phyloP scores from a whole-genome alignment of 92 coral and sea anemone species.

The Phenganax stokvisi region DNA sequence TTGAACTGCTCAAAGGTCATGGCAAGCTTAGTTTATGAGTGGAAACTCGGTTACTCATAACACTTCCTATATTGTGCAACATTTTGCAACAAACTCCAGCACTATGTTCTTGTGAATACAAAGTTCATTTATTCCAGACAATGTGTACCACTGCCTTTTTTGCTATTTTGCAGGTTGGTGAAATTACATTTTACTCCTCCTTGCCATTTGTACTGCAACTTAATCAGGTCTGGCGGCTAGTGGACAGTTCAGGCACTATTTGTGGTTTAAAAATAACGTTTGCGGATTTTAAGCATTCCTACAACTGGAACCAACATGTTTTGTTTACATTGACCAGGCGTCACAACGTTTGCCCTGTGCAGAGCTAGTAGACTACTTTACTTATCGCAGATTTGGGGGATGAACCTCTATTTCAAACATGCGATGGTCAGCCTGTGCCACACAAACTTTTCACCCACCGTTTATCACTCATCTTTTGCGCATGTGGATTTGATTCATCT shows the following conservation, averaged over 20 bases:
- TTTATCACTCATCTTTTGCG: constrained; percentile 14
- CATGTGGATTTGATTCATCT: constrained; percentile 23
- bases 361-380: constrained; percentile 31
- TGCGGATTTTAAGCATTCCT: constrained; percentile 44
- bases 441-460: constrained; percentile 36
- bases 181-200: constrained; percentile 1
- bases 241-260: no score
- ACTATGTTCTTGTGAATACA: background rate
- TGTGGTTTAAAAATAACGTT: constrained; percentile 43
- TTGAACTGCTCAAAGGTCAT: constrained; percentile 41
- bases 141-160: constrained; percentile 20
- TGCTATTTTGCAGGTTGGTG: constrained; percentile 17
- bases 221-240: background rate
- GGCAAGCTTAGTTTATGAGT: background rate
- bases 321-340: constrained; percentile 37
- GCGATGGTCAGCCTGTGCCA: no score
- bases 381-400: constrained; percentile 10
- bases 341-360: constrained; percentile 39
- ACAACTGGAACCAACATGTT: constrained; percentile 37
- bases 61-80: no score
- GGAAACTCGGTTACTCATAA: constrained; percentile 44
- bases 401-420: constrained; percentile 47
- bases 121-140: background rate
- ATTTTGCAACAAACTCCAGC: no score
- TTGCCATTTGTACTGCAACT: background rate